These are phyloP conservation scores for Nesogale talazaci DNA, from an alignment of 2,113 vertebrate species.

Conservation along the genomic window DNA sequence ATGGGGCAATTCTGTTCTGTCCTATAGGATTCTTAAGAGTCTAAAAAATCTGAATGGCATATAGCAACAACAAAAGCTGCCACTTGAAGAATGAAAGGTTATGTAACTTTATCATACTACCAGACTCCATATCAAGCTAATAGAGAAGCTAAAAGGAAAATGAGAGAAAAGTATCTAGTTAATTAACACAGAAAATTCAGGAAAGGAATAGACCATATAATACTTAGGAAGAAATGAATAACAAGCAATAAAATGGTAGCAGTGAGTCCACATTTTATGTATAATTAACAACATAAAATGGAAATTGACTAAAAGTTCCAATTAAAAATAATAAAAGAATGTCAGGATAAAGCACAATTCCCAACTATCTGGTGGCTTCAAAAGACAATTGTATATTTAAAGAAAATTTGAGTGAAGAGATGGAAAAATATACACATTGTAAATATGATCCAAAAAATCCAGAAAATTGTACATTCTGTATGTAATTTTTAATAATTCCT, in stretches of 20 bases:
- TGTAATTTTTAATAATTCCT: no score
- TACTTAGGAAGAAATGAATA: not conserved
- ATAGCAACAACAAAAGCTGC: not conserved
- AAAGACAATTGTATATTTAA: not conserved
- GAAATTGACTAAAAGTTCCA: not conserved
- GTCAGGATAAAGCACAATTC: not conserved
- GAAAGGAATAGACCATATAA: not conserved
- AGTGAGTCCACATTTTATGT: not conserved
- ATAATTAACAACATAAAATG: not conserved
- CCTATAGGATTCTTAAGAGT: not conserved
- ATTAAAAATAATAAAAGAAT: conserved; percentile 5
- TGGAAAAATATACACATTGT: not conserved
- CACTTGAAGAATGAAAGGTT: not conserved
- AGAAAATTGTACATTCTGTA: no score
- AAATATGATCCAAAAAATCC: not conserved
- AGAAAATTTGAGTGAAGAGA: not conserved
- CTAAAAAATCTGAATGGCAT: not conserved
- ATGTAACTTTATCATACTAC: not conserved
- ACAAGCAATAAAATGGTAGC: not conserved
- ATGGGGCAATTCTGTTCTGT: not conserved
- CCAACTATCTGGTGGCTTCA: not conserved
- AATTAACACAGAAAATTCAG: not conserved
- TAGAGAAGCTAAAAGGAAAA: not conserved
- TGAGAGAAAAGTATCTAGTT: not conserved
- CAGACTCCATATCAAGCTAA: not conserved